phyloP scores from a whole-genome alignment of 2,797 vertebrate species.

The Rhincodon typus region DNA sequence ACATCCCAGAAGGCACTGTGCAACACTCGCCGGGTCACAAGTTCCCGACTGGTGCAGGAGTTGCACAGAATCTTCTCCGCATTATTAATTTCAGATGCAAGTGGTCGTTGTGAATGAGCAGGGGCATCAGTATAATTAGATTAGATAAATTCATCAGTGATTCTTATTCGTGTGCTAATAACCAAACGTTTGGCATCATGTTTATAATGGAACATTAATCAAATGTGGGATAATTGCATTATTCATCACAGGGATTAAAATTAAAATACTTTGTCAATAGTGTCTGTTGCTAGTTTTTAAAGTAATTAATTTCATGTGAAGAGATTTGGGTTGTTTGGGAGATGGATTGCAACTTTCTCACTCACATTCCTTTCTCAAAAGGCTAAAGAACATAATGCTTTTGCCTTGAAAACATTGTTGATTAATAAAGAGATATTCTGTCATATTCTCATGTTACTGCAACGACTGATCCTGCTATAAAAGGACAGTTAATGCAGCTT shows the following conservation, averaged over 20 bases:
- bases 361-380: not conserved
- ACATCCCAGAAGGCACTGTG: not conserved
- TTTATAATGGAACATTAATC: not conserved
- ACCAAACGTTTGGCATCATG: not conserved
- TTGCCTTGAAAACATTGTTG: not conserved
- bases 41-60: no score
- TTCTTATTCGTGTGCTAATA: not conserved
- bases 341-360: not conserved
- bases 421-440: not conserved
- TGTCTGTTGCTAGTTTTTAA: not conserved
- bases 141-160: not conserved
- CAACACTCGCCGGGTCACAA: not conserved
- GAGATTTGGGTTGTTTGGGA: not conserved
- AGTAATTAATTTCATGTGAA: not conserved
- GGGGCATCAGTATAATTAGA: not conserved
- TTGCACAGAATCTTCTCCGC: not conserved
- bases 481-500: not conserved
- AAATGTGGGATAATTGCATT: not conserved
- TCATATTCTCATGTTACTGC: not conserved
- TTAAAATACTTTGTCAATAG: not conserved
- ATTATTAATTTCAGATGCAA: not conserved
- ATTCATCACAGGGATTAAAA: not conserved
- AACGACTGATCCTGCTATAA: not conserved
- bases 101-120: not conserved
- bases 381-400: not conserved